phyloP scores from a whole-genome alignment of 2,888 invertebrate genomes.

The Palloptera scutellata region DNA sequence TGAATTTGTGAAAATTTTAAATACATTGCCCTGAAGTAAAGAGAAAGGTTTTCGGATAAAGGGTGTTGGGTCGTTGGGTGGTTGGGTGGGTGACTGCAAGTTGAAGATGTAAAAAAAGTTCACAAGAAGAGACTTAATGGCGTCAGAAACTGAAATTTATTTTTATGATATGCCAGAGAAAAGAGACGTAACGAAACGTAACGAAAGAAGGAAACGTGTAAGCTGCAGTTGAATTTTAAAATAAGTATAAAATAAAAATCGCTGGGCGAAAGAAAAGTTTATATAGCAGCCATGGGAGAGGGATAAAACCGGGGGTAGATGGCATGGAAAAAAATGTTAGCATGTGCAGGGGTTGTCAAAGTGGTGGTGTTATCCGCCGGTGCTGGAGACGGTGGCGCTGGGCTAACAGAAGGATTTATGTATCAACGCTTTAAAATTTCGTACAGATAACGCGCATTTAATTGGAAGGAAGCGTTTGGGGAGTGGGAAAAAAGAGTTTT shows the following conservation, averaged over 20 bases:
- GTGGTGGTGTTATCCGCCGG: no score
- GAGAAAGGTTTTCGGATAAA: no score
- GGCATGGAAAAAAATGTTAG: neutral
- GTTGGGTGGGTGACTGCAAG: no score
- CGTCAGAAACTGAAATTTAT: conserved; percentile 56
- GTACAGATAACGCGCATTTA: conserved; percentile 60
- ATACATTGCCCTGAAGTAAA: no score
- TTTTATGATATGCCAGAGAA: conserved; percentile 47
- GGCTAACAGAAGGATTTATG: conserved; percentile 60
- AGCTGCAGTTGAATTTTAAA: conserved; percentile 57
- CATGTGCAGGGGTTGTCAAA: conserved; percentile 28
- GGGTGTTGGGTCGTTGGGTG: no score
- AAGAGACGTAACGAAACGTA: no score
- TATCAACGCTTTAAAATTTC: conserved; percentile 62
- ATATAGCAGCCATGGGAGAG: no score
- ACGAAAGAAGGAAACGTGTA: conserved; percentile 29
- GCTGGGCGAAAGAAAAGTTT: no score
- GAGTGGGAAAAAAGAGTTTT: neutral
- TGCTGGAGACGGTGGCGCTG: conserved; percentile 34
- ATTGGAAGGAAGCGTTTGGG: conserved; percentile 46
- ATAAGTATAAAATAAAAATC: conserved; percentile 27
- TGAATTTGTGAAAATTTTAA: no score
- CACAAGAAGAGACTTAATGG: conserved; percentile 55
- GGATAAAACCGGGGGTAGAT: neutral
- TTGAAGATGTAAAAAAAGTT: conserved; percentile 49